Conservation (phyloP, 2,888 invertebrate genomes). For the Drosophila histrio region DNA sequence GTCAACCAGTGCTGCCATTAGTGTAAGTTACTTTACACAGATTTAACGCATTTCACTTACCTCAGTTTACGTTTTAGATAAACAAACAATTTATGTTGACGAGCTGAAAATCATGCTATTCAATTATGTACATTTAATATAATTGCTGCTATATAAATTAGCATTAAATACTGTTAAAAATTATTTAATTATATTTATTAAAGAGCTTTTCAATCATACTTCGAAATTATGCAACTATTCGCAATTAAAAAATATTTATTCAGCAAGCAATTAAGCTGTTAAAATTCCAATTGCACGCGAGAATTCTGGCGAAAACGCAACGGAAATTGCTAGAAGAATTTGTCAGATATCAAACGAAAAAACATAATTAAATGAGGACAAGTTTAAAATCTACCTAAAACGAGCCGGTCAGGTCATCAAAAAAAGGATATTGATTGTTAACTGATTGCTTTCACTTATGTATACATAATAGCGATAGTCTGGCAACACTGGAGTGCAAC, state of each 20-base stretch:
- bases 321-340: constrained; percentile 41
- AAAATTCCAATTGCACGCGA: constrained; percentile 25
- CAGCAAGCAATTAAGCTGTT: constrained; percentile 36
- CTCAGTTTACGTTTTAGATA: neutral
- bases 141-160: neutral
- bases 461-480: too few relatives aligned
- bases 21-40: neutral
- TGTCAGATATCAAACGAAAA: neutral
- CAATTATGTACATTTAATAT: neutral
- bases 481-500: too few relatives aligned
- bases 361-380: constrained; percentile 25
- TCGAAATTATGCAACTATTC: neutral
- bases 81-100: neutral
- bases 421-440: too few relatives aligned
- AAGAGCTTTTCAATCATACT: neutral
- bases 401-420: too few relatives aligned
- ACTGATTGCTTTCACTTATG: too few relatives aligned
- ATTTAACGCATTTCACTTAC: neutral
- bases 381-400: too few relatives aligned
- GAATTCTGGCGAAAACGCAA: constrained; percentile 18
- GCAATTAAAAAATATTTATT: constrained; percentile 11
- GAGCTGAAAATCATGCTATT: neutral
- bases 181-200: constrained; percentile 13
- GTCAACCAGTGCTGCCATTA: constrained; percentile 25
- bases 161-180: constrained; percentile 1